Base-by-base conservation (phyloP, 2,113 vertebrate species). In the Ophiodon elongatus region DNA sequence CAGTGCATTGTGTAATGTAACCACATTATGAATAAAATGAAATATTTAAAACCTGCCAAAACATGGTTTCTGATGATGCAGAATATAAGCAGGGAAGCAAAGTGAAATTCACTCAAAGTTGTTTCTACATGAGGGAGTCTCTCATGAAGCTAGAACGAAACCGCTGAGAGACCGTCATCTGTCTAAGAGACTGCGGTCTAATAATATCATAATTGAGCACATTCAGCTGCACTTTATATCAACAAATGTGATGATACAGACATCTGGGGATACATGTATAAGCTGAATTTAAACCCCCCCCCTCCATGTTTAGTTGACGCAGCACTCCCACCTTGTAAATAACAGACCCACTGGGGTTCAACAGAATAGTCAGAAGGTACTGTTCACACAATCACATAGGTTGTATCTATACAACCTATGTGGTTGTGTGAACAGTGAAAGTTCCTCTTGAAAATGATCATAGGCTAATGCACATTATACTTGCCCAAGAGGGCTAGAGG, bases 201-300 rank as follows among this genome's bases (percentile, higher is more conserved):
- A 29, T 13, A 56, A 70, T 56, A 29, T 43, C 45, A 59, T 79
- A 76, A 83, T 79, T 82, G 33, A 37, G 39, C 68, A 77, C 56
- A 77, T 80, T 77, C 79, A 85, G 79, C 73, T 33, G 78, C 75
- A 71, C 70, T 35, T 50, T 62, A 59, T 50, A 56, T 37, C 43
- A 80, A 27, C 83, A 76, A 50, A 66, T 75, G 66, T 59, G 23
- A 81, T 59, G 14, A 81, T 54, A 54, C 47, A 21, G 39, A 70
- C 50, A 63, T 68, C n/a, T 47, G 14, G 45, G 47, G 17, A 19
- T 50, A 50, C 47, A 6, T 50, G 2, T 1, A n/a, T n/a, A 21
- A 25, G 33, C 37, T 66, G 4, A 17, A 63, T 27, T 59, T 8
- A 2, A 69, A 27, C 2, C 75, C 29, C 67, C 21, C 0, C 41